phyloP scores from a whole-genome alignment of 2,797 vertebrate genomes.

The Sandelia bainsii region DNA sequence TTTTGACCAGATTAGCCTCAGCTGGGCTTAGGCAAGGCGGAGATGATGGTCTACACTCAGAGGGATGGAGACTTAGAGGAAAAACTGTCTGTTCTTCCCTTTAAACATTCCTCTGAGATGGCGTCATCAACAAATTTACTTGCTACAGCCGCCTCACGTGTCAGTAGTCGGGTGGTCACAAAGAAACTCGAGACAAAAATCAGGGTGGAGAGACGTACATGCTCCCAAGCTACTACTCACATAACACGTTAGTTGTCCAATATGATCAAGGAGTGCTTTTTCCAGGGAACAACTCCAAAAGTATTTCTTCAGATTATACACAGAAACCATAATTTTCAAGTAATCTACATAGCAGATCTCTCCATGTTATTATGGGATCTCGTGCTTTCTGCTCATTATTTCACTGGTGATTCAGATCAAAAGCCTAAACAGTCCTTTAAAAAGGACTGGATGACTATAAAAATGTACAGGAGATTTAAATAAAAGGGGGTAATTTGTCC shows the following conservation, averaged over 20 bases:
- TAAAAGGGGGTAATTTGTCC: neutral
- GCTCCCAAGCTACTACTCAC: conserved; percentile 22
- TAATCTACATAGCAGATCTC: neutral
- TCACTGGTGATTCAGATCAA: neutral
- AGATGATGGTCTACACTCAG: conserved; percentile 27
- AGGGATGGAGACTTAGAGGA: conserved; percentile 28
- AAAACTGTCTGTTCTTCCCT: conserved; percentile 38
- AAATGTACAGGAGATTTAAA: too few species aligned
- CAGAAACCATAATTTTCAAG: neutral
- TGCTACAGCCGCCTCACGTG: conserved; percentile 47
- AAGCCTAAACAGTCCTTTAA: too few species aligned
- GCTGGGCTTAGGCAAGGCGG: neutral
- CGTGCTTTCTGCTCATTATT: conserved; percentile 32
- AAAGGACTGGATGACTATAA: too few species aligned
- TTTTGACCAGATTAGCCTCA: neutral
- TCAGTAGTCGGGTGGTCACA: conserved; percentile 32
- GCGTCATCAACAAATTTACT: conserved; percentile 48
- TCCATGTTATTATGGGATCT: conserved; percentile 2
- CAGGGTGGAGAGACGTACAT: conserved; percentile 24
- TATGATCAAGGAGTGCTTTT: neutral
- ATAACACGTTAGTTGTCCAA: conserved; percentile 16
- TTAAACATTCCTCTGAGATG: conserved; percentile 65
- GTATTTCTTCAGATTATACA: neutral
- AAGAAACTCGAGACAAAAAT: conserved; percentile 44
- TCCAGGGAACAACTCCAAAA: neutral